A percentile compares a stretch with the other conserved stretches of the same genome.
Conservation (phyloP, 2,113 vertebrate species). For the Semicossyphus pulcher region DNA sequence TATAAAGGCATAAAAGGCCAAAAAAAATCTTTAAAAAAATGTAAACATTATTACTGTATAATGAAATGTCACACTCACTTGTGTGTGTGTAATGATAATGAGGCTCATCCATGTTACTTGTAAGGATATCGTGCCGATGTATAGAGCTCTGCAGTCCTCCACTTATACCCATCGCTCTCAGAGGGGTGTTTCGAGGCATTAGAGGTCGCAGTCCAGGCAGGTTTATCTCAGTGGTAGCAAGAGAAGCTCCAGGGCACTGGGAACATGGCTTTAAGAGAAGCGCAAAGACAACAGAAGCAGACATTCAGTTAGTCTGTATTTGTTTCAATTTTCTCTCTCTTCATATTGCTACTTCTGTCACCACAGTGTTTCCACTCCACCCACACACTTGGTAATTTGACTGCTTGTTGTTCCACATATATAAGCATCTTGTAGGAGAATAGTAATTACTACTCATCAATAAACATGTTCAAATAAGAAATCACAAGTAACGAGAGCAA, state of each 20-base stretch:
- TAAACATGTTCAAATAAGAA: conserved; percentile 52
- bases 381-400: no score
- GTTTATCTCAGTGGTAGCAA: conserved; percentile 64
- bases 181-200: conserved; percentile 64
- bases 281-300: no score
- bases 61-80: conserved; percentile 59
- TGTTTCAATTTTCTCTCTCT: no score
- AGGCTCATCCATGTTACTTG: conserved; percentile 75
- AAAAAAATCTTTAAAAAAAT: no score
- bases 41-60: no score
- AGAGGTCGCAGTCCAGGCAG: conserved; percentile 73
- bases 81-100: conserved; percentile 66
- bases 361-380: no score
- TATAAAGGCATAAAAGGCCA: no score
- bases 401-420: conserved; percentile 50
- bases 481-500: conserved; percentile 37
- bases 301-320: no score
- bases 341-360: no score
- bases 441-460: conserved; percentile 61
- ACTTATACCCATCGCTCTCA: conserved; percentile 76
- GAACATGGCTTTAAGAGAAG: conserved; percentile 46
- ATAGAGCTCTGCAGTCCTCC: conserved; percentile 73
- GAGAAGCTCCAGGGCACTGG: conserved; percentile 65
- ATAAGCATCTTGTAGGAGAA: conserved; percentile 37
- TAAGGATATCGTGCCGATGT: conserved; percentile 64